phyloP scores from a whole-genome alignment of 2,797 vertebrate genomes.

The Tapera naevia region DNA sequence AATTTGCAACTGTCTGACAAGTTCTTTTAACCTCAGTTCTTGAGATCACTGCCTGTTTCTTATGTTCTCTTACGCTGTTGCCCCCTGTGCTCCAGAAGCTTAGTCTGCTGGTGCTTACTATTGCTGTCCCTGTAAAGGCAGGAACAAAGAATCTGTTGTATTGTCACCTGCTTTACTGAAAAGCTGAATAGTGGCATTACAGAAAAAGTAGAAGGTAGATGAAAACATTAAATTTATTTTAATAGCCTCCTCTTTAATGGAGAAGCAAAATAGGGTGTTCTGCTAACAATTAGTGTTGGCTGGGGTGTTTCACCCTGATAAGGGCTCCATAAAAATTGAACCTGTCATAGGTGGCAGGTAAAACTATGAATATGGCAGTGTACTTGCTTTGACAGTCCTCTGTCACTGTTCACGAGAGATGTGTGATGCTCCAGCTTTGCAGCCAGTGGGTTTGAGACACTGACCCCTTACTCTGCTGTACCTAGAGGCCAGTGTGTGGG shows the following conservation, averaged over 20 bases:
- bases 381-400: fast-evolving
- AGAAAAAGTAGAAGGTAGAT: not conserved
- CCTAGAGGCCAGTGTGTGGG: not conserved
- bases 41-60: not conserved
- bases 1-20: not conserved
- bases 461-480: not conserved
- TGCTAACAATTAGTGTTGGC: not conserved
- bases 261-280: not conserved
- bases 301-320: not conserved
- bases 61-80: not conserved
- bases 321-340: not conserved
- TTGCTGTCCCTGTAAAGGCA: not conserved
- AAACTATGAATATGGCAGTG: fast-evolving
- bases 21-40: not conserved
- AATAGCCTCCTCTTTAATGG: not conserved
- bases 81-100: not conserved
- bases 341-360: not conserved
- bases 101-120: not conserved
- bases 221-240: not conserved
- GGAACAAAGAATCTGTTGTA: not conserved
- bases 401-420: fast-evolving
- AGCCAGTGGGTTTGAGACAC: not conserved
- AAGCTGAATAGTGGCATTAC: not conserved
- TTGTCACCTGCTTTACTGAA: not conserved
- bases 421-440: not conserved